Evolutionary conservation across 2,113 vertebrate species (phyloP).

Genomic region (Callocephalon fimbriatum): DNA sequence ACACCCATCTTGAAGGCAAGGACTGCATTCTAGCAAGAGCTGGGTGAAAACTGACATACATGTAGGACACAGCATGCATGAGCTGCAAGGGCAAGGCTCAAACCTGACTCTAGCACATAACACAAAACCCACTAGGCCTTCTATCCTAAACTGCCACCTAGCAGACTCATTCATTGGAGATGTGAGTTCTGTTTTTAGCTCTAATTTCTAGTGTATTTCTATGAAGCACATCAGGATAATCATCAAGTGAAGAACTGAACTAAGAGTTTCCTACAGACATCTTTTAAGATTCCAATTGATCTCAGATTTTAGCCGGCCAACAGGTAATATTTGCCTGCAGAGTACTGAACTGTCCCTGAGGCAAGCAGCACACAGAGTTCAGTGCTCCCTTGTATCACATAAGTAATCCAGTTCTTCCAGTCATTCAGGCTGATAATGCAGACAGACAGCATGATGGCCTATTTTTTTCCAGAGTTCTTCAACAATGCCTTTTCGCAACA

Average conservation of each 20-base stretch:
- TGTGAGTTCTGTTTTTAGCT: neutral
- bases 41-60: neutral
- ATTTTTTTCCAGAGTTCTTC: slow-evolving; percentile 58
- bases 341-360: neutral
- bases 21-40: neutral
- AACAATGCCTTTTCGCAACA: slow-evolving; percentile 62
- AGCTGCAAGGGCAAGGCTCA: neutral
- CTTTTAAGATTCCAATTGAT: neutral
- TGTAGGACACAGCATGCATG: rapidly evolving
- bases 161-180: neutral
- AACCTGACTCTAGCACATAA: neutral
- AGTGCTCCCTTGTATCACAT: neutral
- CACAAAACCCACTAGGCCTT: neutral
- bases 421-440: slow-evolving; percentile 25
- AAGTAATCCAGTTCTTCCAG: slow-evolving; percentile 33
- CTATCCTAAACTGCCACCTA: neutral
- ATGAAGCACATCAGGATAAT: neutral
- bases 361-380: neutral
- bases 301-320: neutral
- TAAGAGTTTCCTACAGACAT: neutral
- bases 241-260: neutral
- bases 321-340: neutral
- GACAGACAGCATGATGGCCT: slow-evolving; percentile 36
- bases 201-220: neutral
- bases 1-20: neutral